Evolutionary conservation across 2,113 vertebrate genomes (phyloP).

Genomic region (Bucco capensis): DNA sequence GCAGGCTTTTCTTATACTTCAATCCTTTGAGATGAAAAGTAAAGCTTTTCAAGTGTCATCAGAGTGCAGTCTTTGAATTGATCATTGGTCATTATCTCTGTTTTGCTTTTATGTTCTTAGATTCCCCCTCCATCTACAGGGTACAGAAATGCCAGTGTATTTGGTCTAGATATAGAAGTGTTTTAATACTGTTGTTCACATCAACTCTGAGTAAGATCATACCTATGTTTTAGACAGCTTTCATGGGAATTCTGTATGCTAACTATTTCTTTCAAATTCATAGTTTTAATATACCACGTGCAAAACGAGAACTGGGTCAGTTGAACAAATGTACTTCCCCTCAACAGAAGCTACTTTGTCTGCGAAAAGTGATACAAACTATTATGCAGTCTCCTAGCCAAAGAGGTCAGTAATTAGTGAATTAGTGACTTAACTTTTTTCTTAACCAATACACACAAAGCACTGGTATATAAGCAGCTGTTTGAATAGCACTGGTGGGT

Average conservation of each 20-base stretch:
- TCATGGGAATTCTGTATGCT: neutral
- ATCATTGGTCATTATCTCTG: fast-evolving
- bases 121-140: neutral
- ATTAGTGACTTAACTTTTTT: neutral
- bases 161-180: neutral
- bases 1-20: neutral
- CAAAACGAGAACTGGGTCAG: constrained; percentile 88
- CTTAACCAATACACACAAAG: neutral
- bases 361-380: constrained; percentile 83
- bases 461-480: neutral
- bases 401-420: constrained; percentile 76
- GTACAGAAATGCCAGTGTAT: neutral
- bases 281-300: constrained; percentile 92
- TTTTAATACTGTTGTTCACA: neutral
- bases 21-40: neutral
- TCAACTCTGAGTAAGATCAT: neutral
- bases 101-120: neutral
- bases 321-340: constrained; percentile 91
- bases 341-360: constrained; percentile 90
- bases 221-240: neutral
- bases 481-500: neutral
- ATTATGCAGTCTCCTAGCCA: constrained; percentile 86
- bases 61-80: neutral
- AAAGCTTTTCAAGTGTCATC: neutral
- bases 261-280: neutral